Base-by-base conservation (phyloP, 2,113 vertebrate species). In the Felis catus region DNA sequence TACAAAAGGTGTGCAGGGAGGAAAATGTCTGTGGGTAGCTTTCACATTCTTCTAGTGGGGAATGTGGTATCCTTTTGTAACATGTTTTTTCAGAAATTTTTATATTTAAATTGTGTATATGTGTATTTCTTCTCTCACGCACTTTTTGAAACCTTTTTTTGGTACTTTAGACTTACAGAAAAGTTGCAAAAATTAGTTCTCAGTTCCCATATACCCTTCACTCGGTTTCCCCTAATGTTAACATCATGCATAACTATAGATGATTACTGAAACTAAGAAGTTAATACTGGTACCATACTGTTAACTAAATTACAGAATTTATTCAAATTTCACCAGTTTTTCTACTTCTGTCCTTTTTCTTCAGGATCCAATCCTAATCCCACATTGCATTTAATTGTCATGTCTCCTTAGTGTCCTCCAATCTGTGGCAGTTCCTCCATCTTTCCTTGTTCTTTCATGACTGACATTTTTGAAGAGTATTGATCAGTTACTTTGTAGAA, bases 111-210 rank as follows among this genome's bases (percentile, higher is more conserved):
- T 89, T 61, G 29, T 91, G 7, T 45, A 33, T 1, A 10, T 55
- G 29, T 68, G 33, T 92, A 51, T 95, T 74, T 81, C 7, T 82
- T 88, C 27, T 85, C 53, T 92, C 68, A 4, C 15, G 45, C 12
- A 78, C 48, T 96, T 97, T 36, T 41, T 18, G 29, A 81, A 93
- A 39, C 27, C 48, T 63, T 89, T 93, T 63, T 95, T 80, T 78
- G 27, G 51, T 95, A 90, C 91, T 96, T 96, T 92, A 91, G 31
- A 71, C 9, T 80, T 81, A 55, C 0, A 58, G 41, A 48, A 33
- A 93, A 74, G 29, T 89, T 95, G 16, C 27, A 85, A 19, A 84
- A 82, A 86, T 89, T 89, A 92, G 45, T 78, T 89, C 7, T 7
- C 12, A 68, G n/a, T 81, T 93, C 19, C 8, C 36, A 36, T 45